Evolutionary conservation across 2,888 invertebrate species (phyloP).

Genomic region (Apamea sordens): DNA sequence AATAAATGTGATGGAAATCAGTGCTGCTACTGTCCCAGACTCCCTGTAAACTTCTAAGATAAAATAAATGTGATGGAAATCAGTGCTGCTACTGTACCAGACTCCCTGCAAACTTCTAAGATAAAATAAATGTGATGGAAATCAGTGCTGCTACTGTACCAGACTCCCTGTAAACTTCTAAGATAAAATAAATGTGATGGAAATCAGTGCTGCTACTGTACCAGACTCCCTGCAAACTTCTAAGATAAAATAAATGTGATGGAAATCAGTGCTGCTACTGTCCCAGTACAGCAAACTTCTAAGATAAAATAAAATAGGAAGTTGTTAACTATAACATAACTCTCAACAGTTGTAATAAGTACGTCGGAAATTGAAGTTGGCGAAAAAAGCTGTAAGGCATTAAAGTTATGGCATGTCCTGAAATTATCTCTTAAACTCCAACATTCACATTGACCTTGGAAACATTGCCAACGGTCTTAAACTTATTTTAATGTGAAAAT

Average conservation of each 20-base stretch:
- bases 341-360: conserved; percentile 4
- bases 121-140: too few relatives aligned
- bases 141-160: too few relatives aligned
- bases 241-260: background rate
- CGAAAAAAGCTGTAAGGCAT: conserved; percentile 17
- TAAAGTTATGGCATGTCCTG: conserved; percentile 18
- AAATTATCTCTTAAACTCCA: conserved; percentile 34
- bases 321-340: background rate
- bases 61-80: too few relatives aligned
- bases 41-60: too few relatives aligned
- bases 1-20: too few relatives aligned
- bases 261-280: background rate
- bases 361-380: conserved; percentile 7
- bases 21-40: too few relatives aligned
- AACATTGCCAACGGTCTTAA: conserved; percentile 20
- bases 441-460: conserved; percentile 33
- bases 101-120: too few relatives aligned
- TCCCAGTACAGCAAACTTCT: background rate
- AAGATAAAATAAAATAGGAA: conserved; percentile 12
- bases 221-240: too few relatives aligned
- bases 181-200: too few relatives aligned
- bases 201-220: too few relatives aligned
- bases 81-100: too few relatives aligned
- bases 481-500: conserved; percentile 21
- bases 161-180: too few relatives aligned